A percentile compares a stretch with the other conserved stretches of the same genome.
These are phyloP conservation scores for Tylochromis polylepis DNA, from an alignment of 2,113 vertebrate species.

Conservation along the genomic window DNA sequence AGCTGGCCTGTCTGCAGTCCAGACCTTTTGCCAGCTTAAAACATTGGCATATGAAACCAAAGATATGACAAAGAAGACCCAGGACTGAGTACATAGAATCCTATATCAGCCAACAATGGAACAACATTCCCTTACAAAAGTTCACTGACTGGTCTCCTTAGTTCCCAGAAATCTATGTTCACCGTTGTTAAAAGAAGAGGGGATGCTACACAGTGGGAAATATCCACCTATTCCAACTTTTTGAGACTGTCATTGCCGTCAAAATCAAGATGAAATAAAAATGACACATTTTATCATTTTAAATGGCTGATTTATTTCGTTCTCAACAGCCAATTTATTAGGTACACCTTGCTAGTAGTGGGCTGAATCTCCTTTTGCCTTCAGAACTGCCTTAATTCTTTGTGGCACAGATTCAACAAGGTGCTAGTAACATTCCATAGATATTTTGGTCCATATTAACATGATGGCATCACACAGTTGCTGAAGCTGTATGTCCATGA, in stretches of 20 bases:
- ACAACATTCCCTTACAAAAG: not conserved
- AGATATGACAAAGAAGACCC: not conserved
- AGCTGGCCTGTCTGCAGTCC: not conserved
- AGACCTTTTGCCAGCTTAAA: not conserved
- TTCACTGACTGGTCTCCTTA: not conserved
- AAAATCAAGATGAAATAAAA: not conserved
- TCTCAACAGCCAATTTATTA: too few species aligned
- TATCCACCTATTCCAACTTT: not conserved
- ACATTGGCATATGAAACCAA: not conserved
- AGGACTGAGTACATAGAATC: not conserved
- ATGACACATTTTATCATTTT: not conserved
- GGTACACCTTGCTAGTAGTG: too few species aligned
- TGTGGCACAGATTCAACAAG: not conserved
- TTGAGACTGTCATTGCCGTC: not conserved
- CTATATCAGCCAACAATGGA: not conserved
- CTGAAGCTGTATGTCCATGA: not conserved
- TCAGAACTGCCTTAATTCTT: not conserved
- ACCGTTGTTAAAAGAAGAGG: not conserved
- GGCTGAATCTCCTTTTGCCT: not conserved
- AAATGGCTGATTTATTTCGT: too few species aligned
- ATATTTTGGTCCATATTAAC: not conserved
- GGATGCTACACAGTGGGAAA: not conserved
- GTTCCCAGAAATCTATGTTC: not conserved
- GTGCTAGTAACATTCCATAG: not conserved
- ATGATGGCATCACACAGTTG: not conserved